These are phyloP conservation scores for Fissipunctia ypsillon DNA, from an alignment of 2,888 invertebrate species.

Conservation along the genomic window DNA sequence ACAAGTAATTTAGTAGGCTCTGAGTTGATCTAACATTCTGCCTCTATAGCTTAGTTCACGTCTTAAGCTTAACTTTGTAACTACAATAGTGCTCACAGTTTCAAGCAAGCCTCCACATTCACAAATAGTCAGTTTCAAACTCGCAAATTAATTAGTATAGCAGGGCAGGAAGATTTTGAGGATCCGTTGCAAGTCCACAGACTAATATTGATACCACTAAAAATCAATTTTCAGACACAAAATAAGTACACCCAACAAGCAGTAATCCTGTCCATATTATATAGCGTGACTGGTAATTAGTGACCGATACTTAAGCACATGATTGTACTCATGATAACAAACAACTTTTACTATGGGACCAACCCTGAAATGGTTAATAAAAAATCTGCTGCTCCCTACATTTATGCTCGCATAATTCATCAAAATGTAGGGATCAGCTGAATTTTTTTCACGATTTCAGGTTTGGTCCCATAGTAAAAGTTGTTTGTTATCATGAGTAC, in stretches of 20 bases:
- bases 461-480: no score
- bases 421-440: no score
- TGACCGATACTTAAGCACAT: no score
- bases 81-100: not conserved
- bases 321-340: no score
- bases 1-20: conserved; percentile 24
- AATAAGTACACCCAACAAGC: not conserved
- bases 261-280: not conserved
- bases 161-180: not conserved
- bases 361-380: no score
- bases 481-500: no score
- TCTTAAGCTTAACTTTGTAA: not conserved
- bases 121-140: not conserved
- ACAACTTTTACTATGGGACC: no score
- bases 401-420: no score
- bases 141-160: not conserved
- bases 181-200: not conserved
- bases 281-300: no score
- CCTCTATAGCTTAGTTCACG: not conserved
- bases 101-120: not conserved
- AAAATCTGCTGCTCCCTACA: no score
- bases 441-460: no score
- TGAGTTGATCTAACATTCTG: conserved; percentile 23
- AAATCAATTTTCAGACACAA: not conserved
- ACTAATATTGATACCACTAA: not conserved